phyloP scores from a whole-genome alignment of 2,888 invertebrate species.

The Plagodis dolabraria region DNA sequence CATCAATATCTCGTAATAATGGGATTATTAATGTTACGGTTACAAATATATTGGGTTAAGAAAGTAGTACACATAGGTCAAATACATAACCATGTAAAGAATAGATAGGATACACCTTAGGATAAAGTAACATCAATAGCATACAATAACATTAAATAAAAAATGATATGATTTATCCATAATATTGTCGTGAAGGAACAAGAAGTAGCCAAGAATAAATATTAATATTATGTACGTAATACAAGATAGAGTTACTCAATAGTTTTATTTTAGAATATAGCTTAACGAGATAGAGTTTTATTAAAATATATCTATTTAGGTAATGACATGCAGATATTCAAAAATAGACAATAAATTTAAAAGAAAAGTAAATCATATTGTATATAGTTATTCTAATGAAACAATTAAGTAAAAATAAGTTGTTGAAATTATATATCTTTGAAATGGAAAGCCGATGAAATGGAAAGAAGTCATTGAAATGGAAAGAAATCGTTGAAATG shows the following conservation, averaged over 20 bases:
- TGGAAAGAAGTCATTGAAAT: conserved; percentile 41
- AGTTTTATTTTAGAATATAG: conserved; percentile 31
- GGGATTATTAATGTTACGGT: conserved; percentile 67
- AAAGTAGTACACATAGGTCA: conserved; percentile 54
- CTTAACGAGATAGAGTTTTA: background rate
- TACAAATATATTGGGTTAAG: conserved; percentile 70
- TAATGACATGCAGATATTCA: conserved; percentile 5
- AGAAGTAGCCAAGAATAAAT: conserved; percentile 60
- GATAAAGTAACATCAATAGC: conserved; percentile 28
- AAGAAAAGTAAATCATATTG: too few species aligned
- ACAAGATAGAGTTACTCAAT: background rate
- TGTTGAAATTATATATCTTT: too few species aligned
- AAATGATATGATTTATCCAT: conserved; percentile 23
- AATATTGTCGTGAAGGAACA: conserved; percentile 78
- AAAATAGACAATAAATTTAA: too few species aligned
- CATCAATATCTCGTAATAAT: conserved; percentile 75
- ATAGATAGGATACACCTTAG: conserved; percentile 32
- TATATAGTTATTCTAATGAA: too few species aligned
- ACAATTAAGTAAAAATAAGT: too few species aligned
- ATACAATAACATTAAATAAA: conserved; percentile 6
- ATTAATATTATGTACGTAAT: conserved; percentile 28
- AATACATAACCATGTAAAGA: conserved; percentile 27
- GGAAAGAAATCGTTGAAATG: conserved; percentile 56
- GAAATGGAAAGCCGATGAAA: too few species aligned
- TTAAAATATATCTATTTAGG: background rate